Evolutionary conservation across 2,113 vertebrate genomes (phyloP), one percentile per base, ranked within the genome.

Genomic region (Amphiprion ocellaris): DNA sequence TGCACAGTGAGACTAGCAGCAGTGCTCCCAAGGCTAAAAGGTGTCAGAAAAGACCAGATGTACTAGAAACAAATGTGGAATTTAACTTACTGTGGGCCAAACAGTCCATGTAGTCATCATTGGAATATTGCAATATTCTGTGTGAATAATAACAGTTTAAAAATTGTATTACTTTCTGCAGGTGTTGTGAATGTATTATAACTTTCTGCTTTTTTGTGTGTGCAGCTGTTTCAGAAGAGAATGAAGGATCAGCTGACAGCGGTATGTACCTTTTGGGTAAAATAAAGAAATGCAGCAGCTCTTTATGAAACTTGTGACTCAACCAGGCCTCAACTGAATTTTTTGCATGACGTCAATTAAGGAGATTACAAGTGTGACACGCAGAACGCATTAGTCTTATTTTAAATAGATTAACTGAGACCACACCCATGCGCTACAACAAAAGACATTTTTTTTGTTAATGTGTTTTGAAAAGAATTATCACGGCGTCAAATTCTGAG

Each of bases 231-330:
- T 88, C 86, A 50, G 63, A 91, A 0, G 62, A 74, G 0, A 1
- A 0, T 3, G 87, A 87, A 30, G 93, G 88, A 72, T 94, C 93
- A 10, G 83, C 11, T 6, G 49, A 33, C 71, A 52, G 2, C 1
- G 85, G 93, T 93, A 84, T 30, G 83, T 68, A 63, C 59, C 16
- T 50, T 59, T 53, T 71, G 10, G 54, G 10, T 17, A 12, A 61
- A 73, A 55, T 30, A 7, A 10, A 41, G 14, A 33, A 50, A 30
- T 21, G 37, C 19, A 30, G 6, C 1, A 60, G 5, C 15, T 9
- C 8, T 16, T n/a, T 21, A 33, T 9, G 7, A 16, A 71, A 10
- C 1, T 6, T 72, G 44, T 61, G 2, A 63, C 10, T 69, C 8
- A 44, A 0, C 6, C 9, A 55, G 21, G 30, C 5, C 10, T 6